A percentile compares a stretch with the other conserved stretches of the same genome.
These are phyloP conservation scores for Chymomyza caudatula DNA, from an alignment of 2,888 invertebrate species.

Conservation along the genomic window DNA sequence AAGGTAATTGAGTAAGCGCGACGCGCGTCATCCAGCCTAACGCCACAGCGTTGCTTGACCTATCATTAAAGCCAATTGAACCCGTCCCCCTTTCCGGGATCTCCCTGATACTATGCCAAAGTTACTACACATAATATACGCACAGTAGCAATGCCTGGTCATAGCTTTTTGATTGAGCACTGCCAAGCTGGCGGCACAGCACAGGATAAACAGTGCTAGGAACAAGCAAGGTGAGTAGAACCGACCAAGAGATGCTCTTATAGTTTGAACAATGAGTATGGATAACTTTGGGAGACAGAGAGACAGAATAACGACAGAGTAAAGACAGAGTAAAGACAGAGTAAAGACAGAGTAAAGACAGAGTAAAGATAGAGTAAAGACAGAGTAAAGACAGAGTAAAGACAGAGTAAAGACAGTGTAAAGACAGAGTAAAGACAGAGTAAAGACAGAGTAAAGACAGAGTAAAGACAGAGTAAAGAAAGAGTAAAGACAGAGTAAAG, in stretches of 20 bases:
- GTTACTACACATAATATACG: not conserved
- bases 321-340: too few species aligned
- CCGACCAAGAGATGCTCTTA: not conserved
- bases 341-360: too few species aligned
- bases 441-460: too few species aligned
- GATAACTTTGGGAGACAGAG: too few species aligned
- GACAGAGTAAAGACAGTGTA: too few species aligned
- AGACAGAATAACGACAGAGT: too few species aligned
- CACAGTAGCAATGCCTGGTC: slow-evolving; percentile 24
- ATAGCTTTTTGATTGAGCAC: not conserved
- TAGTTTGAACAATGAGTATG: too few species aligned
- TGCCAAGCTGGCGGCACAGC: not conserved
- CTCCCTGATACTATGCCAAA: slow-evolving; percentile 3
- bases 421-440: too few species aligned
- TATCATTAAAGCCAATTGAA: slow-evolving; percentile 49
- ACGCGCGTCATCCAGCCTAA: slow-evolving; percentile 38
- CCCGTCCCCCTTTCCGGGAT: slow-evolving; percentile 7
- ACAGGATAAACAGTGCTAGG: not conserved
- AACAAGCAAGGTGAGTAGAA: not conserved
- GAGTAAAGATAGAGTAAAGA: too few species aligned
- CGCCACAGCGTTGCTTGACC: slow-evolving; percentile 40
- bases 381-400: too few species aligned
- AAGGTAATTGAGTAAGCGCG: slow-evolving; percentile 66
- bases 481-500: too few species aligned
- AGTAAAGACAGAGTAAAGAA: too few species aligned